phyloP scores from a whole-genome alignment of 1,140 invertebrate genomes.

The Argopecten irradians region DNA sequence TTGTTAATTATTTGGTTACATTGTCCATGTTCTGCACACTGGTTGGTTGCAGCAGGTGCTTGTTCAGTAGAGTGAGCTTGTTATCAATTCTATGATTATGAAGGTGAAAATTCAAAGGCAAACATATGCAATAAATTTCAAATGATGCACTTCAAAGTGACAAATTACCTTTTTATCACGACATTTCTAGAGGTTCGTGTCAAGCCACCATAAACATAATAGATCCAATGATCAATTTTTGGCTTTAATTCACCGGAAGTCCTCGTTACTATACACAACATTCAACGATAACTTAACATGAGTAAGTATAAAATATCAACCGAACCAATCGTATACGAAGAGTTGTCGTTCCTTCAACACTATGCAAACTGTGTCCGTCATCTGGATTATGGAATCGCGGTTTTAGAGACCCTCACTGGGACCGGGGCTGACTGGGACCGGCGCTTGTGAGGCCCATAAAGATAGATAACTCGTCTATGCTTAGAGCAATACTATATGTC shows the following conservation, averaged over 20 bases:
- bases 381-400: too few species aligned
- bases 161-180: conserved; percentile 5
- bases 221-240: neutral
- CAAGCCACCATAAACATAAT: neutral
- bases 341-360: neutral
- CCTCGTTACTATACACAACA: conserved; percentile 33
- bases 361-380: too few species aligned
- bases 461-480: too few species aligned
- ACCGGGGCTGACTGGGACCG: too few species aligned
- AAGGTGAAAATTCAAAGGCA: neutral
- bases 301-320: neutral
- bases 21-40: too few species aligned
- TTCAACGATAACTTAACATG: neutral
- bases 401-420: too few species aligned
- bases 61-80: neutral
- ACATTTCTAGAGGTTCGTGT: neutral
- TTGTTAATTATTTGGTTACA: too few species aligned
- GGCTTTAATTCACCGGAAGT: conserved; percentile 14
- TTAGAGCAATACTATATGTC: too few species aligned
- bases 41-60: neutral
- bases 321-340: neutral
- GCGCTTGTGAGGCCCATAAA: too few species aligned
- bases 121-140: neutral
- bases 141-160: neutral
- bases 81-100: neutral